phyloP scores from a whole-genome alignment of 2,797 vertebrate species.

The Erpetoichthys calabaricus region DNA sequence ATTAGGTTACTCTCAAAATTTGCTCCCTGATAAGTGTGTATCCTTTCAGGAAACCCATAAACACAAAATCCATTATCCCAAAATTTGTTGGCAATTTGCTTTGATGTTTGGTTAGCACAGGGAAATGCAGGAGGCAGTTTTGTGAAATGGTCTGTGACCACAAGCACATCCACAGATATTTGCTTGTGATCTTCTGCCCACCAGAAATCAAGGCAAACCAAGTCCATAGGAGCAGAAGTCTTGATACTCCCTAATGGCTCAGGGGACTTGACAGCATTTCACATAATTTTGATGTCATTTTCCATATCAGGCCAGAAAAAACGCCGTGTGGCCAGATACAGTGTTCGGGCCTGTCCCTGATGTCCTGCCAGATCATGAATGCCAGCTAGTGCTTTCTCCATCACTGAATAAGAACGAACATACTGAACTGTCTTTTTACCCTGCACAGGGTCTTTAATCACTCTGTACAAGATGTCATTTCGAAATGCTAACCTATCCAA shows the following conservation, averaged over 20 bases:
- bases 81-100: conserved; percentile 1
- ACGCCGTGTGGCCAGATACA: no score
- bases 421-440: no score
- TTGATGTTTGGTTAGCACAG: conserved; percentile 5
- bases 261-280: conserved; percentile 7
- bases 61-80: conserved; percentile 17
- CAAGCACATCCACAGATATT: conserved; percentile 1
- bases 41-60: conserved; percentile 14
- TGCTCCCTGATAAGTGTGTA: conserved; percentile 11
- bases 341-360: no score
- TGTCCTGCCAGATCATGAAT: no score
- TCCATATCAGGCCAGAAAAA: no score
- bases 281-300: no score
- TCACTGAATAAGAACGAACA: no score
- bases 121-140: conserved; percentile 9
- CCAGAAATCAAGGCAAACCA: conserved; percentile 9
- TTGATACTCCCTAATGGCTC: conserved; percentile 4
- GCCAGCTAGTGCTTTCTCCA: no score
- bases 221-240: no score
- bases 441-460: no score
- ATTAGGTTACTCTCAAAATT: conserved; percentile 14
- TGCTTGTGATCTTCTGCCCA: conserved; percentile 5
- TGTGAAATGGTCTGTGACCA: conserved; percentile 8
- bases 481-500: no score
- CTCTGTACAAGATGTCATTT: no score